phyloP scores from a whole-genome alignment of 2,113 vertebrate genomes.

The Bothrops jararaca region DNA sequence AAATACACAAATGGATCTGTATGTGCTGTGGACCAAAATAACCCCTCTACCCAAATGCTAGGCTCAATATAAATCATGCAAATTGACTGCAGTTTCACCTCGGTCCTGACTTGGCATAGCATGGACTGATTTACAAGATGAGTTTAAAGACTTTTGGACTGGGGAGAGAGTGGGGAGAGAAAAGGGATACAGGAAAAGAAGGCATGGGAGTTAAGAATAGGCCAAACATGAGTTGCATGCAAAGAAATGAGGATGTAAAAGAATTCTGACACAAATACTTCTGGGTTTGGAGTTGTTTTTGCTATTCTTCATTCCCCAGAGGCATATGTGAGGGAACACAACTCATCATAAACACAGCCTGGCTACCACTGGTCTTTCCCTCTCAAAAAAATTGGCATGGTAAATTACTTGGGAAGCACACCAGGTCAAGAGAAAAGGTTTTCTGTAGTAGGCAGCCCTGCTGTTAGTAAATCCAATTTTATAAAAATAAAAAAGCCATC shows the following conservation, averaged over 20 bases:
- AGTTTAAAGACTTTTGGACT: not conserved
- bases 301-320: not conserved
- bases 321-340: not conserved
- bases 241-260: not conserved
- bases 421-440: not conserved
- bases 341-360: not conserved
- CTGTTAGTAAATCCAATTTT: not conserved
- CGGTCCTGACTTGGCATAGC: not conserved
- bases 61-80: conserved; percentile 1
- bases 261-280: not conserved
- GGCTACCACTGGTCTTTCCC: not conserved
- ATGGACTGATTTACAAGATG: not conserved
- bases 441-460: not conserved
- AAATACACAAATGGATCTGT: conserved; percentile 22
- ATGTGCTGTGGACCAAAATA: conserved; percentile 32
- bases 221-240: not conserved
- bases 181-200: not conserved
- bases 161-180: not conserved
- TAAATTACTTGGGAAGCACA: not conserved
- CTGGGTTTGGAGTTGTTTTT: not conserved
- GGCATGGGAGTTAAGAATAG: not conserved
- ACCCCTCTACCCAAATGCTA: conserved; percentile 21
- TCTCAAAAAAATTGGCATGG: not conserved
- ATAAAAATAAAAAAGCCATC: not conserved
- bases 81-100: not conserved